These are phyloP conservation scores for Zootermopsis nevadensis DNA, from an alignment of 2,888 invertebrate species.

Conservation along the genomic window DNA sequence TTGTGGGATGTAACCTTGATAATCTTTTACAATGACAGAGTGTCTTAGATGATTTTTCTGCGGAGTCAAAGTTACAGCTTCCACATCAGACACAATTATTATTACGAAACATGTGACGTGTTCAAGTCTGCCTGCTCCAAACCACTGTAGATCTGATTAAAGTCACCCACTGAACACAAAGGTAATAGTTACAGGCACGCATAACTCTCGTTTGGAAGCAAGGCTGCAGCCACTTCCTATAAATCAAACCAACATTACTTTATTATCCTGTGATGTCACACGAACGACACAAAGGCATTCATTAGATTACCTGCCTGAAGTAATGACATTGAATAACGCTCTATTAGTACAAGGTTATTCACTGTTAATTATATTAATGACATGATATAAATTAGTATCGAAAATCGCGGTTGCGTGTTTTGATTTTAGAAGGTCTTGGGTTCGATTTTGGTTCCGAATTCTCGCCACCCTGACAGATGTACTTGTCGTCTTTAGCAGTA, in stretches of 20 bases:
- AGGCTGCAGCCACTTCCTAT: not conserved
- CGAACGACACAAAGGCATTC: not conserved
- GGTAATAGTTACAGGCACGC: not conserved
- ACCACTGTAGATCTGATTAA: slow-evolving; percentile 1
- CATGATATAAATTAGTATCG: too few relatives aligned
- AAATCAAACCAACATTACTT: not conserved
- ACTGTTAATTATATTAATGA: too few relatives aligned
- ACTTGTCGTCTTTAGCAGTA: too few relatives aligned
- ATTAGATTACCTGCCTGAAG: too few relatives aligned
- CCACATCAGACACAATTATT: not conserved
- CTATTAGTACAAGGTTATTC: too few relatives aligned
- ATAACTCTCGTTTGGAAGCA: not conserved
- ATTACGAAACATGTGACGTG: slow-evolving; percentile 1
- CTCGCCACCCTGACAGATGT: too few relatives aligned
- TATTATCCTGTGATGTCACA: not conserved
- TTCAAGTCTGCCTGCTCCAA: not conserved
- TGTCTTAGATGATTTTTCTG: not conserved
- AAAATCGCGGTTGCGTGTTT: too few relatives aligned
- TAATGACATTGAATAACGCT: too few relatives aligned
- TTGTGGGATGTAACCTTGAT: not conserved
- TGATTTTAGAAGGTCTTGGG: too few relatives aligned
- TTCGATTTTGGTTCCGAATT: too few relatives aligned
- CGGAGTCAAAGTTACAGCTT: not conserved
- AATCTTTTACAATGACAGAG: not conserved
- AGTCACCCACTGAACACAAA: not conserved